A percentile compares a stretch with the other conserved stretches of the same genome.
Conservation (phyloP, 2,113 vertebrate genomes). For the Saccopteryx leptura region DNA sequence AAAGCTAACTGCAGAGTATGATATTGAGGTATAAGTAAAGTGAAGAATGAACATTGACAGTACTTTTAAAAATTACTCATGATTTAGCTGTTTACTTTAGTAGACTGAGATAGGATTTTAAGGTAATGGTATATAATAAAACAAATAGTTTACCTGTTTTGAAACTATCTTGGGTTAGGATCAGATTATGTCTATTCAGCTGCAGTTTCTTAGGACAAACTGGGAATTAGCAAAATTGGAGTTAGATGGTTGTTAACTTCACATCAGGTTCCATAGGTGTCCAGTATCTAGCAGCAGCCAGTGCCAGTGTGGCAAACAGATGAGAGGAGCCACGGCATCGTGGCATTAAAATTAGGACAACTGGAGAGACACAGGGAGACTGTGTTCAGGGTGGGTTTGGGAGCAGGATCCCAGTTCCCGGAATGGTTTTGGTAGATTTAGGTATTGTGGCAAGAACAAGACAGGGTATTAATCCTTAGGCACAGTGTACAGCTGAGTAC, state of each 20-base stretch:
- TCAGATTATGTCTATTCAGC: neutral
- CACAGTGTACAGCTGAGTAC: neutral
- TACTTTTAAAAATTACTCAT: neutral
- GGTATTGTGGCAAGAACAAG: neutral
- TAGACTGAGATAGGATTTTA: slow-evolving; percentile 43
- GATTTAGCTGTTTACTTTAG: neutral
- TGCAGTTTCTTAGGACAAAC: slow-evolving; percentile 10
- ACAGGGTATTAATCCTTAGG: neutral
- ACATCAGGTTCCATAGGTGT: neutral
- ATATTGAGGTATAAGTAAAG: slow-evolving; percentile 28
- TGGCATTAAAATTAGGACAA: slow-evolving; percentile 12
- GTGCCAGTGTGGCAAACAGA: neutral
- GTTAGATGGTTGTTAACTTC: slow-evolving; percentile 26
- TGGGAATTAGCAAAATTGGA: slow-evolving; percentile 26
- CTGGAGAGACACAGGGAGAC: neutral
- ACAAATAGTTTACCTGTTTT: slow-evolving; percentile 10
- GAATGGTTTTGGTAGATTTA: neutral
- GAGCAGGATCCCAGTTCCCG: slow-evolving; percentile 29
- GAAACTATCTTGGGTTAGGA: neutral
- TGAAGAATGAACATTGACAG: neutral
- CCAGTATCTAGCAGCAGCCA: slow-evolving; percentile 7
- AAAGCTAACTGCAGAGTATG: neutral
- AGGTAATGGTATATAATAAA: slow-evolving; percentile 39
- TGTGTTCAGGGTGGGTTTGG: neutral
- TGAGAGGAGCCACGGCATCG: slow-evolving; percentile 3